These are phyloP conservation scores for Elgaria multicarinata DNA, from an alignment of 2,113 vertebrate genomes.

Conservation along the genomic window DNA sequence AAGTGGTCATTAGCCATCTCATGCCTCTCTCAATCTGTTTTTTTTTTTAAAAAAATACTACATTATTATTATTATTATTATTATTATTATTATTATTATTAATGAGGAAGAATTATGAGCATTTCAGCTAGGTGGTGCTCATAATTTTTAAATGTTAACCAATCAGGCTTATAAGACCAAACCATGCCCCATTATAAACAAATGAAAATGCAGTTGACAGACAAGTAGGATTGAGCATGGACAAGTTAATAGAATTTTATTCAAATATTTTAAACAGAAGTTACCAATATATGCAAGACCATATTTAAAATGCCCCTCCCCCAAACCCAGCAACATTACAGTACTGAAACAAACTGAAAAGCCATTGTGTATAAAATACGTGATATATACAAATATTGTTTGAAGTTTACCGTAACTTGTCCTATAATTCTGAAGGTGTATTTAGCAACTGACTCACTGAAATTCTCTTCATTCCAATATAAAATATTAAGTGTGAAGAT, in stretches of 20 bases:
- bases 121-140: not conserved
- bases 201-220: not conserved
- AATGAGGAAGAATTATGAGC: not conserved
- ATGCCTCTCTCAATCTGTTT: not conserved
- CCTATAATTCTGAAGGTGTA: conserved; percentile 48
- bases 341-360: conserved; percentile 58
- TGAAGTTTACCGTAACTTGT: conserved; percentile 39
- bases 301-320: conserved; percentile 52
- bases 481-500: conserved; percentile 48
- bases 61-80: not conserved
- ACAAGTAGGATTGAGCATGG: conserved; percentile 37
- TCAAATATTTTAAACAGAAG: conserved; percentile 62
- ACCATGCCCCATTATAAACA: not conserved
- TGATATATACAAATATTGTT: conserved; percentile 61
- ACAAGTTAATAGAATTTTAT: conserved; percentile 60
- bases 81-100: too few species aligned
- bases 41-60: too few species aligned
- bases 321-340: conserved; percentile 44
- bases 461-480: conserved; percentile 47
- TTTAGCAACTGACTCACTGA: conserved; percentile 39
- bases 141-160: not conserved
- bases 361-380: conserved; percentile 30
- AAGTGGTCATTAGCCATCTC: not conserved
- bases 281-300: conserved; percentile 36
- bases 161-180: not conserved